phyloP scores from a whole-genome alignment of 2,797 vertebrate species.

The Parambassis ranga region DNA sequence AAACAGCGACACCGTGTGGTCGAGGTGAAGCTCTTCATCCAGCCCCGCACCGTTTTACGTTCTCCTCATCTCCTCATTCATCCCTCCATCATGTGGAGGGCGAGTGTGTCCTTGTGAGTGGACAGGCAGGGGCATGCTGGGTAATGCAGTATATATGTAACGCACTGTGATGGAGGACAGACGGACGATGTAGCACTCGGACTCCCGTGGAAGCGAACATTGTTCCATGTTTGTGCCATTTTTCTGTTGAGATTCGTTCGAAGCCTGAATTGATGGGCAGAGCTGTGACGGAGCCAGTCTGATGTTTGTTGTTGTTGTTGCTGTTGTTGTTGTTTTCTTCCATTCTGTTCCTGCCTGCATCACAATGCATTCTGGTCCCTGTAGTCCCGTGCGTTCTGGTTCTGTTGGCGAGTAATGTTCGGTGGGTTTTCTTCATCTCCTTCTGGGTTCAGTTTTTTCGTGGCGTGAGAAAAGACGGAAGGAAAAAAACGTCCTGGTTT shows the following conservation, averaged over 20 bases:
- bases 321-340: conserved; percentile 69
- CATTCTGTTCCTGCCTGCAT: conserved; percentile 73
- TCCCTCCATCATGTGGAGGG: conserved; percentile 25
- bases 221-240: conserved; percentile 58
- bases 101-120: conserved; percentile 38
- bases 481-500: conserved; percentile 46
- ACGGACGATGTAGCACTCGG: conserved; percentile 21
- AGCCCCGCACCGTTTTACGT: neutral
- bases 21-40: conserved; percentile 1
- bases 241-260: conserved; percentile 65
- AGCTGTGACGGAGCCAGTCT: conserved; percentile 63
- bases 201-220: conserved; percentile 33
- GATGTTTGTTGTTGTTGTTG: conserved; percentile 66
- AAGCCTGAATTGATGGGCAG: conserved; percentile 68
- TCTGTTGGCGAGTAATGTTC: conserved; percentile 1
- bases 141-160: conserved; percentile 65
- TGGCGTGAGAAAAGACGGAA: conserved; percentile 50
- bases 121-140: conserved; percentile 60
- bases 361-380: conserved; percentile 79
- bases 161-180: conserved; percentile 41
- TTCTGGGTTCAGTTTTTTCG: conserved; percentile 58
- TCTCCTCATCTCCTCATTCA: conserved; percentile 39
- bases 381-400: conserved; percentile 71
- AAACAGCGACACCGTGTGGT: conserved; percentile 20
- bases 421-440: conserved; percentile 26